These are phyloP conservation scores for Lasius fuliginosus DNA, from an alignment of 2,888 invertebrate genomes.

Conservation along the genomic window DNA sequence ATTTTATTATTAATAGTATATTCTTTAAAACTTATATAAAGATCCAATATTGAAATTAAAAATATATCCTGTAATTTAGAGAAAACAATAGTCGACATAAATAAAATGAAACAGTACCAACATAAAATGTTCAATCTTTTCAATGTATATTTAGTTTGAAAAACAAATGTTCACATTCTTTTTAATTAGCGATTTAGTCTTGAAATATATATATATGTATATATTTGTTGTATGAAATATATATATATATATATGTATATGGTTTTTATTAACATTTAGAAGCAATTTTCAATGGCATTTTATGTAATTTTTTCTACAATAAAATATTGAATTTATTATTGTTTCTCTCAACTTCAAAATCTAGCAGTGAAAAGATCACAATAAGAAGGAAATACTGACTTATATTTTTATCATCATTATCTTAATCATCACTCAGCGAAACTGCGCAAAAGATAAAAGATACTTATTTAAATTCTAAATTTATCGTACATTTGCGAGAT, in stretches of 20 bases:
- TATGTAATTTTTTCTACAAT: background rate
- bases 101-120: background rate
- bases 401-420: background rate
- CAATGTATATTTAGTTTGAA: background rate
- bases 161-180: background rate
- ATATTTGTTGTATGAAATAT: too few relatives aligned
- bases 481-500: conserved; percentile 27
- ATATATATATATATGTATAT: background rate
- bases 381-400: background rate
- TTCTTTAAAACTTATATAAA: background rate
- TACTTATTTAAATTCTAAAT: conserved; percentile 4
- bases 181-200: background rate
- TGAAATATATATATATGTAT: background rate
- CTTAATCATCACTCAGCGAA: conserved; percentile 25
- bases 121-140: background rate
- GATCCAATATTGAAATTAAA: background rate
- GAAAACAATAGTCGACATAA: background rate
- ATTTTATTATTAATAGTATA: background rate
- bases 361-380: background rate
- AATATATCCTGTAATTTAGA: background rate
- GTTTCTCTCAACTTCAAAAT: background rate
- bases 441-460: background rate
- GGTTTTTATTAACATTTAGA: background rate
- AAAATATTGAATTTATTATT: background rate
- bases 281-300: background rate